Base-by-base conservation (phyloP, 2,888 invertebrate genomes). In the Stenoptilia bipunctidactyla region DNA sequence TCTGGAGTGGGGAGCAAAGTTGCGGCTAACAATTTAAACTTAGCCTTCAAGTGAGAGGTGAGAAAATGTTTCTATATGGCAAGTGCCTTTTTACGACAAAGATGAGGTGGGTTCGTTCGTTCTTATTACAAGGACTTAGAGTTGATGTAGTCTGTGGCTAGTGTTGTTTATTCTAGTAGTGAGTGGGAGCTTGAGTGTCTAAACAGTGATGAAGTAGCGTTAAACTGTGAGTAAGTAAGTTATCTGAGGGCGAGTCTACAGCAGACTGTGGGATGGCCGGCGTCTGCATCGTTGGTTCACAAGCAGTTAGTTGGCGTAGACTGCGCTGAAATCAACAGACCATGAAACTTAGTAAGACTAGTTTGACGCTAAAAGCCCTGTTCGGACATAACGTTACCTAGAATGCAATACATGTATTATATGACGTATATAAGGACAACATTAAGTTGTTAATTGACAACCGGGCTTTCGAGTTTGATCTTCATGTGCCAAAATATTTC, bases 21-120 rank as follows among this genome's bases (percentile, higher is more conserved):
- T 71, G 60, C 60, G 62, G 61, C 39, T 66, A 72, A 76, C 76
- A 76, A 76, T 77, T 75, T 76, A 79, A 80, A 80, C 66, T 80
- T 77, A 46, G 64, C 60, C 66, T 56, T 58, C 61, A 56, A 53
- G 54, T 55, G 66, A 60, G 55, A 61, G 56, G 52, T 53, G 66
- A 75, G 70, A 72, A 69, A 68, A 67, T 58, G 59, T 53, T 47
- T 54, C 30, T 9, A 30, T 30, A 30, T 12, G 20, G 20, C 20
- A 20, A 20, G 20, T 20, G 20, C 8, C 20, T 20, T 3, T 20
- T 20, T 5, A 8, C 20, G 20, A 5, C 20, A 8, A 20, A 20
- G 20, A 20, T 20, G 20, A 8, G 8, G 8, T 3, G 4, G 8
- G 20, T 20, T 20, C 20, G 20, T 20, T 20, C 20, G 20, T 20